Conservation (phyloP, 1,140 invertebrate genomes). For the Drosophila mojavensis region DNA sequence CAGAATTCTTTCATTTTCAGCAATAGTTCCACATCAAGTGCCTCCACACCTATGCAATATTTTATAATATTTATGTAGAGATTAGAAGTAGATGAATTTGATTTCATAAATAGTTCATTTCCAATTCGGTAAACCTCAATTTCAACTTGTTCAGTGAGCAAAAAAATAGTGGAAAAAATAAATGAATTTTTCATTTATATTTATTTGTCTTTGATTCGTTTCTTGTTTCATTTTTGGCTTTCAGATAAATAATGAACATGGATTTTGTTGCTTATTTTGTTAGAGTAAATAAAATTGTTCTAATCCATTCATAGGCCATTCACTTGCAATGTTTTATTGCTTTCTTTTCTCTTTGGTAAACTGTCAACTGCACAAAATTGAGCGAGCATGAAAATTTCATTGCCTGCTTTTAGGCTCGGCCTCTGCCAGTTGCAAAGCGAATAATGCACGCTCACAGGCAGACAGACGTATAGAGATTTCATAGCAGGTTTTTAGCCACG, state of each 20-base stretch:
- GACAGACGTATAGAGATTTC: no score
- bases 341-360: conserved; percentile 20
- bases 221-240: background rate
- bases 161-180: no score
- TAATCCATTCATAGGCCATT: conserved; percentile 44
- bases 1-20: no score
- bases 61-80: no score
- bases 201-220: background rate
- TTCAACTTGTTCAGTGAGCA: no score
- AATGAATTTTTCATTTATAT: background rate
- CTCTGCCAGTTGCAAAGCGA: conserved; percentile 23
- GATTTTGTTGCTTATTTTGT: conserved; percentile 4
- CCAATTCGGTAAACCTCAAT: no score
- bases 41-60: no score
- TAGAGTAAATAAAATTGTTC: background rate
- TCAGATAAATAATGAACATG: background rate
- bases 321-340: conserved; percentile 40
- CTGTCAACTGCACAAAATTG: conserved; percentile 50
- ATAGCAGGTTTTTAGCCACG: conserved; percentile 1
- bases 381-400: conserved; percentile 54
- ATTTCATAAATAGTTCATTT: no score
- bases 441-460: conserved; percentile 27
- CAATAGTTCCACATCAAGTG: no score
- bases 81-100: no score
- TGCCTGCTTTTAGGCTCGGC: conserved; percentile 49